A percentile compares a stretch with the other conserved stretches of the same genome.
These are phyloP conservation scores for Limnephilus auricula DNA, from an alignment of 2,888 invertebrate species.

Conservation along the genomic window DNA sequence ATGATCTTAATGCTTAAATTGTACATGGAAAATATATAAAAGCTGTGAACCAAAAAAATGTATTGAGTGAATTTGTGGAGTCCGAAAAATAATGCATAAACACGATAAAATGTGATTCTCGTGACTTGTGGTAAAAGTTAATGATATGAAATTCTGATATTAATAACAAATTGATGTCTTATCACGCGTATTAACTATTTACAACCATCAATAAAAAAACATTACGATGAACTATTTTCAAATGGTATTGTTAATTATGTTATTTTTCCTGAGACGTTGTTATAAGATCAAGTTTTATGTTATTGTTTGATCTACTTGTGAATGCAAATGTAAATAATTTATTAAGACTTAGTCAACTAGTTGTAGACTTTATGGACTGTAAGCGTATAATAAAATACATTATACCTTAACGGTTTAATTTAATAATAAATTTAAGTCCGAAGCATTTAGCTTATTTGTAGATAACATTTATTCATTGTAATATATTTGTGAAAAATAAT, in stretches of 20 bases:
- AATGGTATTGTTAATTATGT: not conserved
- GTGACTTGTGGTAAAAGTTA: not conserved
- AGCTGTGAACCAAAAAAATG: too few relatives aligned
- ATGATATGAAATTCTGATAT: not conserved
- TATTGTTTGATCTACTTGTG: conserved; percentile 21
- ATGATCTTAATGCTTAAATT: not conserved
- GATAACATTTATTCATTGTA: conserved; percentile 11
- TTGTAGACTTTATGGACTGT: not conserved
- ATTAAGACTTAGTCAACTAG: conserved; percentile 1
- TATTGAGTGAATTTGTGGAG: not conserved
- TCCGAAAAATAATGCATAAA: not conserved
- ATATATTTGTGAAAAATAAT: conserved; percentile 11
- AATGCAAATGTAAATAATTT: conserved; percentile 38
- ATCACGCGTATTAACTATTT: not conserved
- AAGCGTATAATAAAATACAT: not conserved
- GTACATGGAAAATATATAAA: not conserved
- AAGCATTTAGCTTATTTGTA: not conserved
- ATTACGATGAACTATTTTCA: not conserved
- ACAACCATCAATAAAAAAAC: not conserved
- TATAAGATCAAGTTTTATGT: not conserved
- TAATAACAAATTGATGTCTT: not conserved
- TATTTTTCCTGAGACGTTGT: not conserved
- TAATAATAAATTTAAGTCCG: not conserved
- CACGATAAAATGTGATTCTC: not conserved
- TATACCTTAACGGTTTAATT: not conserved